These are phyloP conservation scores for Rhinichthys klamathensis DNA, from an alignment of 2,113 vertebrate species.

Conservation along the genomic window DNA sequence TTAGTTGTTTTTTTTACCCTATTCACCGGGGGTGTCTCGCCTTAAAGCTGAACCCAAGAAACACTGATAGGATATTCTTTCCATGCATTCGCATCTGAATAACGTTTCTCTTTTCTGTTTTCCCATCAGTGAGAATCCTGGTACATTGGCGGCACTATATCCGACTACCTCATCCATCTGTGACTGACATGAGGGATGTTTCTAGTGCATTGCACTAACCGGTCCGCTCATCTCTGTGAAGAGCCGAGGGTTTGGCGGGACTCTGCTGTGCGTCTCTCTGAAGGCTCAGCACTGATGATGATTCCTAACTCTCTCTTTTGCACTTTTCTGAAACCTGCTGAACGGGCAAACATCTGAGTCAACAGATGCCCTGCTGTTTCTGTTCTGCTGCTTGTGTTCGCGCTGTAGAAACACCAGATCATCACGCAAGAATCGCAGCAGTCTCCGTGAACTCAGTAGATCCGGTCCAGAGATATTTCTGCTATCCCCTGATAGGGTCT, in stretches of 20 bases:
- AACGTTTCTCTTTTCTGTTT: slow-evolving; percentile 10
- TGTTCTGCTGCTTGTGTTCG: slow-evolving; percentile 28
- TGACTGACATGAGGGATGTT: slow-evolving; percentile 39
- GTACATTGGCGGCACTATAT: slow-evolving; percentile 50
- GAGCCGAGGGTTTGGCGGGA: not conserved
- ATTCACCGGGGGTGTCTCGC: too few species aligned
- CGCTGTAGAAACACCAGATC: slow-evolving; percentile 21
- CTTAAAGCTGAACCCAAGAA: not conserved
- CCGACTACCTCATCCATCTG: slow-evolving; percentile 77
- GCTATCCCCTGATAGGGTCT: not conserved
- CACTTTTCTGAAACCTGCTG: slow-evolving; percentile 53
- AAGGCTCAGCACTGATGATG: not conserved
- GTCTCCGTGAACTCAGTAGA: not conserved
- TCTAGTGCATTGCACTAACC: not conserved
- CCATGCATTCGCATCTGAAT: not conserved
- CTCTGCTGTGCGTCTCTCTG: too few species aligned
- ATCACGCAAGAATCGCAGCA: not conserved
- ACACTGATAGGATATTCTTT: too few species aligned
- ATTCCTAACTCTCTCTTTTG: slow-evolving; percentile 39
- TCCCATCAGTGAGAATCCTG: slow-evolving; percentile 66
- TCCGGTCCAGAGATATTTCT: not conserved
- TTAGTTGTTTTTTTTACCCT: too few species aligned
- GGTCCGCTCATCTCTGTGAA: not conserved
- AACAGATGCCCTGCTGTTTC: slow-evolving; percentile 21
- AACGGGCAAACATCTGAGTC: slow-evolving; percentile 24